Conservation (phyloP, 2,797 vertebrate genomes). For the Sebastes nivosus region DNA sequence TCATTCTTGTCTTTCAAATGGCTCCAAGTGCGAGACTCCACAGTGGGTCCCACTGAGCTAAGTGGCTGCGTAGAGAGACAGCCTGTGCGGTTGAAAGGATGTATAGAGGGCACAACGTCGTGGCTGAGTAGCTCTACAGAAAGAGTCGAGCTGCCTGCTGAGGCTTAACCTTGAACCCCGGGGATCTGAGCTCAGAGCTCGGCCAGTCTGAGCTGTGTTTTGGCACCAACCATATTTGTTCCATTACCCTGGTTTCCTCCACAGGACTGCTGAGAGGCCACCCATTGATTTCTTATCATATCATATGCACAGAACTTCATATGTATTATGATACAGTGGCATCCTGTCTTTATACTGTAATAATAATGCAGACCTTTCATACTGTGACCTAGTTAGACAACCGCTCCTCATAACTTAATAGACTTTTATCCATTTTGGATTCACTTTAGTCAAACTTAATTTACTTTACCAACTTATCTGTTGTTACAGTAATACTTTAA, state of each 20-base stretch:
- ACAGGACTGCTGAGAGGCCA: background rate
- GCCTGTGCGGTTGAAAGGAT: slow-evolving; percentile 47
- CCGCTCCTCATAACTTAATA: background rate
- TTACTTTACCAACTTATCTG: background rate
- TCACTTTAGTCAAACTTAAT: background rate
- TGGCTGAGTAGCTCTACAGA: slow-evolving; percentile 29
- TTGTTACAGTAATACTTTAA: background rate
- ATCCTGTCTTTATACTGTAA: background rate
- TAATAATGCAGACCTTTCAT: background rate
- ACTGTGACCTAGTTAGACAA: background rate
- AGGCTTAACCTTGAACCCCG: slow-evolving; percentile 32
- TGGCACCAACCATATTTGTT: slow-evolving; percentile 37
- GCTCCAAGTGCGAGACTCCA: slow-evolving; percentile 39
- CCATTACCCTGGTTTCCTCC: slow-evolving; percentile 34
- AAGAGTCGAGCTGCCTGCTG: slow-evolving; percentile 37
- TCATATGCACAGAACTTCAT: background rate
- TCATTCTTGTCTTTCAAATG: slow-evolving; percentile 47
- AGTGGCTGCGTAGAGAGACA: slow-evolving; percentile 26
- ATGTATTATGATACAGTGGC: background rate
- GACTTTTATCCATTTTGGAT: background rate
- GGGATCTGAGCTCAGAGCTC: slow-evolving; percentile 14
- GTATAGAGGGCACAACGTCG: slow-evolving; percentile 7
- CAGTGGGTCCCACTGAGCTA: slow-evolving; percentile 46
- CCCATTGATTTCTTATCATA: slow-evolving; percentile 11
- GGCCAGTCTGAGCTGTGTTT: background rate